Evolutionary conservation across 2,797 vertebrate genomes (phyloP).

Genomic region (Falco naumanni): DNA sequence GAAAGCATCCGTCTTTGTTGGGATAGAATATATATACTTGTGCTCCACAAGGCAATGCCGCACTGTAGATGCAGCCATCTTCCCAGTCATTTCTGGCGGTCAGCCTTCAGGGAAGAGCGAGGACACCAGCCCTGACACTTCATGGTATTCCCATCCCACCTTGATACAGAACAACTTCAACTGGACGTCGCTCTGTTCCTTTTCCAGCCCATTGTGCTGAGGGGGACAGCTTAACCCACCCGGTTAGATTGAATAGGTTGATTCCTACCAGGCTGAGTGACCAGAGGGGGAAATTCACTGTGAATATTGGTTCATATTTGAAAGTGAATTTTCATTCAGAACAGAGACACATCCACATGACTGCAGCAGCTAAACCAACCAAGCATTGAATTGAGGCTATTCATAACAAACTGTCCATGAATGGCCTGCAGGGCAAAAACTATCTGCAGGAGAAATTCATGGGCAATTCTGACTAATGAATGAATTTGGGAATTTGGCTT

Average conservation of each 20-base stretch:
- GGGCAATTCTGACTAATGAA: constrained; percentile 61
- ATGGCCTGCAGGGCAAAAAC: constrained; percentile 57
- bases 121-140: background rate
- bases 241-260: background rate
- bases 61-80: background rate
- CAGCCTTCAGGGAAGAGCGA: background rate
- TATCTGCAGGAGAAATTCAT: constrained; percentile 46
- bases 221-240: background rate
- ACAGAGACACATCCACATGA: background rate
- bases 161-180: background rate
- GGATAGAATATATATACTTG: background rate
- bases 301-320: constrained; percentile 22
- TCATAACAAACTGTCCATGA: constrained; percentile 64
- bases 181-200: background rate
- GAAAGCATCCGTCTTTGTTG: background rate
- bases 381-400: constrained; percentile 68
- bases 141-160: background rate
- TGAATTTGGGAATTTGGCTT: constrained; percentile 49
- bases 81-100: background rate
- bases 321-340: constrained; percentile 57
- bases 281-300: constrained; percentile 7
- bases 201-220: background rate
- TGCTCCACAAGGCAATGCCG: background rate
- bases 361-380: constrained; percentile 56
- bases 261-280: background rate